A percentile compares a stretch with the other conserved stretches of the same genome.
phyloP scores from a whole-genome alignment of 2,797 vertebrate species.

The Denticeps clupeoides region DNA sequence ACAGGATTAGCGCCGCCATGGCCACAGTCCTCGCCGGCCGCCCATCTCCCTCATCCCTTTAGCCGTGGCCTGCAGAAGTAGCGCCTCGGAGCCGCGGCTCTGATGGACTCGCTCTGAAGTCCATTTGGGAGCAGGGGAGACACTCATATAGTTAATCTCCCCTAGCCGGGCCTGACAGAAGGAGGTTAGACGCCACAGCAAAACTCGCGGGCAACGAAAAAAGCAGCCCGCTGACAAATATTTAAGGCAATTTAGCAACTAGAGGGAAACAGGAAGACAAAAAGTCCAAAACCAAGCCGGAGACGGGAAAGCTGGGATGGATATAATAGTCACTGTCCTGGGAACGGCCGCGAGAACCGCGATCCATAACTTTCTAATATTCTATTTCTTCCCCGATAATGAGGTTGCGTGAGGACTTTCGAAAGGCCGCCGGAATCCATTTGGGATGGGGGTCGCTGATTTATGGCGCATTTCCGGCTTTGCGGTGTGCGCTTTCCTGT shows the following conservation, averaged over 20 bases:
- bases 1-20: slow-evolving; percentile 67
- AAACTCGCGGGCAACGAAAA: slow-evolving; percentile 34
- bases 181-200: slow-evolving; percentile 54
- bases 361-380: no score
- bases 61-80: slow-evolving; percentile 24
- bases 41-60: slow-evolving; percentile 27
- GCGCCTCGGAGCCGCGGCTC: slow-evolving; percentile 37
- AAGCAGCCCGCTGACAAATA: no score
- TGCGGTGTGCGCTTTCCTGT: no score
- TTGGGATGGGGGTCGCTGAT: no score
- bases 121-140: slow-evolving; percentile 51
- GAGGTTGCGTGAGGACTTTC: no score
- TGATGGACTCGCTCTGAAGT: slow-evolving; percentile 51
- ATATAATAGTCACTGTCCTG: no score
- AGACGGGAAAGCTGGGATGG: no score
- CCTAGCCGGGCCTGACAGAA: slow-evolving; percentile 59
- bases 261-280: slow-evolving; percentile 1
- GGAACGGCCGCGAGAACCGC: no score
- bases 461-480: no score
- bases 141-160: slow-evolving; percentile 62
- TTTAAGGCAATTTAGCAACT: background rate
- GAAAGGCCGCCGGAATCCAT: no score
- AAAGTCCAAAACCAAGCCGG: slow-evolving; percentile 9
- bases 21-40: slow-evolving; percentile 49
- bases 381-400: no score